These are phyloP conservation scores for Formica selysi DNA, from an alignment of 1,140 invertebrate species.

Conservation along the genomic window DNA sequence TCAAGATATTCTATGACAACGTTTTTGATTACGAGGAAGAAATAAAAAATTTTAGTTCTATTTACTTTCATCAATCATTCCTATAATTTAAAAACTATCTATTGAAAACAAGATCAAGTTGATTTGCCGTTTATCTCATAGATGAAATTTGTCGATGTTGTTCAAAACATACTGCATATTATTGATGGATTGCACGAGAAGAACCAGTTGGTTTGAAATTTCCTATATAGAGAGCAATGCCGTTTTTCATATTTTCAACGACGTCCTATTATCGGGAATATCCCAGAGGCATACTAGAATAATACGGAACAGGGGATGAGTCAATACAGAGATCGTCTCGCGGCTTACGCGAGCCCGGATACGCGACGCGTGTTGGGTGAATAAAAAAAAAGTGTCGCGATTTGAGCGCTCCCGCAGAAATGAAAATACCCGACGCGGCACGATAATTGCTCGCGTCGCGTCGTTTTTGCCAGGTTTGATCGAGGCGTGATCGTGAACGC, in stretches of 20 bases:
- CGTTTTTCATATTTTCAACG: slow-evolving; percentile 54
- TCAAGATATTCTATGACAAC: neutral
- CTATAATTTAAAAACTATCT: neutral
- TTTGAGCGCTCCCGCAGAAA: slow-evolving; percentile 51
- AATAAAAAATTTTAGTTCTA: neutral
- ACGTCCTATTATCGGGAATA: slow-evolving; percentile 23
- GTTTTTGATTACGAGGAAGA: neutral
- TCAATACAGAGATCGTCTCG: slow-evolving; percentile 40
- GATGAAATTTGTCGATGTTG: neutral
- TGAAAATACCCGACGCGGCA: slow-evolving; percentile 46
- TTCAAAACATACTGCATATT: slow-evolving; percentile 7
- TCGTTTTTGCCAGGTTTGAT: slow-evolving; percentile 50
- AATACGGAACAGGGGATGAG: slow-evolving; percentile 16
- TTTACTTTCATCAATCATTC: neutral
- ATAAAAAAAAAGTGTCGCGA: slow-evolving; percentile 47
- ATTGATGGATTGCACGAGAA: slow-evolving; percentile 1
- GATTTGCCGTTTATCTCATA: neutral
- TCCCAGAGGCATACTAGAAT: slow-evolving; percentile 53
- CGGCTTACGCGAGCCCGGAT: slow-evolving; percentile 26
- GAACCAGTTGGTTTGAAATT: slow-evolving; percentile 36
- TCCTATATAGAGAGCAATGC: neutral
- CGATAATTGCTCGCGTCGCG: slow-evolving; percentile 51
- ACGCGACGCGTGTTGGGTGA: slow-evolving; percentile 32
- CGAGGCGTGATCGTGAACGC: slow-evolving; percentile 42
- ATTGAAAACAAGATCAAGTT: neutral